Evolutionary conservation across 2,113 vertebrate species (phyloP).

Genomic region (Sphaerodactylus townsendi): DNA sequence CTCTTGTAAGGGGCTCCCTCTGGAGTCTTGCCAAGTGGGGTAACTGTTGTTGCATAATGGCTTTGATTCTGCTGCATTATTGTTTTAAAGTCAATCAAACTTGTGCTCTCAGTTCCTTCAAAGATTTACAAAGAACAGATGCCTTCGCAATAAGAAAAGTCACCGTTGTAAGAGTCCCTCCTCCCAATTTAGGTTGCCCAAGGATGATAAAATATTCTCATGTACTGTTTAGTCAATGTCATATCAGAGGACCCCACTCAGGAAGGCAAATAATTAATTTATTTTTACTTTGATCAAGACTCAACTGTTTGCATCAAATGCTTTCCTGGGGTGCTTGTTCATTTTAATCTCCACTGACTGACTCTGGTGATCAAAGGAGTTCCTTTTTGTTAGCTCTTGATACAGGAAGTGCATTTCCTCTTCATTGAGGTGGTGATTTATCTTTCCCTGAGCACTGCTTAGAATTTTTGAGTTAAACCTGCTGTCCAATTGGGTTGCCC

Average conservation of each 20-base stretch:
- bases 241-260: not conserved
- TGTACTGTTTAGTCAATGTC: not conserved
- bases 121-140: not conserved
- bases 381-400: slow-evolving; percentile 39
- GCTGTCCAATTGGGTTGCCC: slow-evolving; percentile 12
- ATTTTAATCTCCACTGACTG: slow-evolving; percentile 44
- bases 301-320: slow-evolving; percentile 41
- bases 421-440: slow-evolving; percentile 40
- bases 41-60: no score
- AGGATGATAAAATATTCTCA: slow-evolving; percentile 24
- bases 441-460: not conserved
- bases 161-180: not conserved
- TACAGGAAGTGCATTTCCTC: slow-evolving; percentile 15
- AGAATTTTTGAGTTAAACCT: slow-evolving; percentile 33
- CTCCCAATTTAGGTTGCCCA: slow-evolving; percentile 18
- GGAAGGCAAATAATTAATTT: not conserved
- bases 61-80: no score
- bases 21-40: no score
- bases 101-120: not conserved
- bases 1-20: no score
- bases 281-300: slow-evolving; percentile 38
- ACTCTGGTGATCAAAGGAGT: slow-evolving; percentile 46
- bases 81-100: no score
- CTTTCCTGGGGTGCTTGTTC: slow-evolving; percentile 26
- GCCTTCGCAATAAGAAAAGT: slow-evolving; percentile 28